Base-by-base conservation (phyloP, 2,113 vertebrate species). In the Phylloscopus trochiloides region DNA sequence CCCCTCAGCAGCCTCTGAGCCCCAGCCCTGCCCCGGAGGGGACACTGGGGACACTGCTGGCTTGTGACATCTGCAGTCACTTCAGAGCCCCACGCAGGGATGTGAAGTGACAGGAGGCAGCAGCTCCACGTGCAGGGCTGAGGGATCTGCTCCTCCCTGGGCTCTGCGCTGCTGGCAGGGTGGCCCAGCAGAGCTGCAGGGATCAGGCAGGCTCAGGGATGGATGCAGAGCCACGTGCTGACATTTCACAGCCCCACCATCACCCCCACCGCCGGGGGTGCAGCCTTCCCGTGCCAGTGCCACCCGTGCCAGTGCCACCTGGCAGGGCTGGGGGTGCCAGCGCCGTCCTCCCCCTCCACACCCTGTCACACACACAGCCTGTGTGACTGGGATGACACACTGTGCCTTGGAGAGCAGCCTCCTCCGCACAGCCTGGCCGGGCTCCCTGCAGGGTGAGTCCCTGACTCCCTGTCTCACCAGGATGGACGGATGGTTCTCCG, bases 401-500 rank as follows among this genome's bases (percentile, higher is more conserved):
- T 19, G 59, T 0, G 22, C 0, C 31, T 45, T 0, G 5, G 22
- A 4, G 3, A 45, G 63, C 52, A 65, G 78, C 43, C 74, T 25
- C 5, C 10, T 5, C 21, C 8, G 7, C 3, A 0, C 4, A 6
- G 17, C 40, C 28, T 14, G 54, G 14, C 43, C 5, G 0, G 38
- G 28, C 42, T 85, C 31, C 36, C n/a, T 16, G 79, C 1, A 0
- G 17, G 7, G 5, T 1, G 26, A 6, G 7, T 3, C 18, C 26
- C 0, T 0, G 1, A 3, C 8, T 3, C 36, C 34, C 31, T 2
- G 11, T 10, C 42, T 28, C 42, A 14, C 15, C 4, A 2, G 34
- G 25, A 6, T 3, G 54, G 10, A 2, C 18, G 2, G 34, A 34
- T 34, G 34, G 7, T 31, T 54, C 80, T 26, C 28, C 24, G 6